Conservation (phyloP, 2,113 vertebrate species). For the Myodes glareolus region DNA sequence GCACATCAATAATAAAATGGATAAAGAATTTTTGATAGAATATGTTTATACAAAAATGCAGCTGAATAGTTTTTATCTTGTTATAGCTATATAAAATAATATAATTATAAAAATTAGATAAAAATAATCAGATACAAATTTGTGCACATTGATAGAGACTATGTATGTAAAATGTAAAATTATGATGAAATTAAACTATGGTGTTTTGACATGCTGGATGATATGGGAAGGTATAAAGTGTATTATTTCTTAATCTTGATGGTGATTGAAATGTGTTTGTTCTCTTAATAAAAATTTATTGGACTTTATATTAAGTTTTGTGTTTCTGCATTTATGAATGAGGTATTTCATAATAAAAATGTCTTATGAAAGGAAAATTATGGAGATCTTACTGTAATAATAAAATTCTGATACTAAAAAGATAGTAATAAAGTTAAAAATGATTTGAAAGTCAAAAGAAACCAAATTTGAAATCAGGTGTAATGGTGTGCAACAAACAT, state of each 20-base stretch:
- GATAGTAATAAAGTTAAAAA: neutral
- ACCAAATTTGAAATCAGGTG: neutral
- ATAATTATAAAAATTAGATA: neutral
- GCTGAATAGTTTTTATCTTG: neutral
- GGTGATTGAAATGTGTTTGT: neutral
- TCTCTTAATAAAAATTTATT: slow-evolving; percentile 31
- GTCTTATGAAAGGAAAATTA: slow-evolving; percentile 33
- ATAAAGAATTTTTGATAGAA: neutral
- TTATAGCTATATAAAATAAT: neutral
- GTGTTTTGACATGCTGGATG: neutral
- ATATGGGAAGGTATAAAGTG: neutral
- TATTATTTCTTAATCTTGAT: neutral
- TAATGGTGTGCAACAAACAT: neutral
- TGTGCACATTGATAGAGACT: neutral
- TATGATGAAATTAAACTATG: neutral
- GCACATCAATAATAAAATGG: neutral
- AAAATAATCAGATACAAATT: neutral
- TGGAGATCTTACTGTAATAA: neutral
- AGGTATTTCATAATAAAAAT: slow-evolving; percentile 20
- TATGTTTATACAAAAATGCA: neutral
- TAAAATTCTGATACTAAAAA: neutral
- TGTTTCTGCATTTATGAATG: slow-evolving; percentile 3
- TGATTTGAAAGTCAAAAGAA: neutral
- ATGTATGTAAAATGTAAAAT: neutral
- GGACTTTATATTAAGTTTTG: neutral